Evolutionary conservation across 2,797 vertebrate genomes (phyloP).

Genomic region (Epinephelus awoara): DNA sequence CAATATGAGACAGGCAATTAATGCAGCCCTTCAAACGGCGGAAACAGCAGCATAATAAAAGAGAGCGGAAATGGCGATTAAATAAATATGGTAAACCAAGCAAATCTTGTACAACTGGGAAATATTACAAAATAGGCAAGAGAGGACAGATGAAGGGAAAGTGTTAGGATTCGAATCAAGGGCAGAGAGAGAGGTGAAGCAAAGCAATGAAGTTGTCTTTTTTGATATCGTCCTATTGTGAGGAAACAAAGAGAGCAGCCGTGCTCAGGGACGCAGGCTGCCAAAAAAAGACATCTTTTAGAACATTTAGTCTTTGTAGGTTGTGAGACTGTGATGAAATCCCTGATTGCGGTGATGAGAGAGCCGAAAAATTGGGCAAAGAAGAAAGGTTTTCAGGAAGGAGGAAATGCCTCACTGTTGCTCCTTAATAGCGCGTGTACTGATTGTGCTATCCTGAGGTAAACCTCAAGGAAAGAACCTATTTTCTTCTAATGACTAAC

Average conservation of each 20-base stretch:
- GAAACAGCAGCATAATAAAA: slow-evolving; percentile 65
- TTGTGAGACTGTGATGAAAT: slow-evolving; percentile 26
- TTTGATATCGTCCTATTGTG: slow-evolving; percentile 17
- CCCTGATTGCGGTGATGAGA: slow-evolving; percentile 17
- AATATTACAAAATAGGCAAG: slow-evolving; percentile 72
- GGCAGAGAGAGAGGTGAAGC: slow-evolving; percentile 39
- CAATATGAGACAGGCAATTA: slow-evolving; percentile 64
- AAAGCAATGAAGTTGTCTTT: slow-evolving; percentile 47
- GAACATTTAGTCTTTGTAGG: slow-evolving; percentile 28
- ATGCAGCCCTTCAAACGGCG: slow-evolving; percentile 58
- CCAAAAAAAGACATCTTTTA: slow-evolving; percentile 9
- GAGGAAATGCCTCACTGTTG: slow-evolving; percentile 25
- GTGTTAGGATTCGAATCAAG: slow-evolving; percentile 37
- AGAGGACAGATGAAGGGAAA: slow-evolving; percentile 42
- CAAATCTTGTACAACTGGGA: slow-evolving; percentile 65
- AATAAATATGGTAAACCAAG: slow-evolving; percentile 76
- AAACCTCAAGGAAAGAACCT: slow-evolving; percentile 57
- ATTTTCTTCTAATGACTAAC: slow-evolving; percentile 70
- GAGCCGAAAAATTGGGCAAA: not conserved
- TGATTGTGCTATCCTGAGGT: slow-evolving; percentile 46
- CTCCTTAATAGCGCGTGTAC: slow-evolving; percentile 18
- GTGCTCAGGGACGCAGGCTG: slow-evolving; percentile 24
- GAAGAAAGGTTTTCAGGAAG: slow-evolving; percentile 15
- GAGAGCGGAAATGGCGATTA: slow-evolving; percentile 58
- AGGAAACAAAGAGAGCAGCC: slow-evolving; percentile 28